These are phyloP conservation scores for Lemur catta DNA, from an alignment of 2,797 vertebrate species.

Conservation along the genomic window DNA sequence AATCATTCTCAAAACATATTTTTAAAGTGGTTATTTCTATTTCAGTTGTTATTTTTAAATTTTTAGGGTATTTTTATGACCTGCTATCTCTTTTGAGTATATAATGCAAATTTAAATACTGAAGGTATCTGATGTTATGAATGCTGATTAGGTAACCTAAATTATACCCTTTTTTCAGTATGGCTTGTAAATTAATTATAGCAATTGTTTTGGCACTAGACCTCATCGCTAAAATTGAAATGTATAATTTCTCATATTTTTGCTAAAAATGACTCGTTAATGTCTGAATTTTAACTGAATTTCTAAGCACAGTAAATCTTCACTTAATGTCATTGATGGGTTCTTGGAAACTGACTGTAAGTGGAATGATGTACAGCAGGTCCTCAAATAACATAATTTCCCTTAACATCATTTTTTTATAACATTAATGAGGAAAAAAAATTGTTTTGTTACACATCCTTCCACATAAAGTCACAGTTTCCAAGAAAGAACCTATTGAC, in stretches of 20 bases:
- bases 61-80: conserved; percentile 47
- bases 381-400: background rate
- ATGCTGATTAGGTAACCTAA: conserved; percentile 28
- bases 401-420: background rate
- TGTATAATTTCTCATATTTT: conserved; percentile 33
- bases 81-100: background rate
- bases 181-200: conserved; percentile 39
- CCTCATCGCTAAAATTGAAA: conserved; percentile 3
- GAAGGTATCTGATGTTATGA: conserved; percentile 8
- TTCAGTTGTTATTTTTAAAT: conserved; percentile 24
- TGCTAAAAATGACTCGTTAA: background rate
- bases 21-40: conserved; percentile 62
- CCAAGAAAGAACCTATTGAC: background rate
- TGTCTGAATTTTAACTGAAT: conserved; percentile 36
- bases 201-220: conserved; percentile 48
- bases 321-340: background rate
- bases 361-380: background rate
- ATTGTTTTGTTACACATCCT: background rate
- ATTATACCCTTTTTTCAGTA: background rate
- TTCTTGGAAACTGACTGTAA: background rate
- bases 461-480: background rate
- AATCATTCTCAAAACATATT: conserved; percentile 55
- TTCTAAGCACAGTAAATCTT: background rate
- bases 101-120: conserved; percentile 51
- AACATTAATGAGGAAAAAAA: background rate